A percentile compares a stretch with the other conserved stretches of the same genome.
Evolutionary conservation across 2,113 vertebrate species (phyloP).

Genomic region (Phaethon lepturus): DNA sequence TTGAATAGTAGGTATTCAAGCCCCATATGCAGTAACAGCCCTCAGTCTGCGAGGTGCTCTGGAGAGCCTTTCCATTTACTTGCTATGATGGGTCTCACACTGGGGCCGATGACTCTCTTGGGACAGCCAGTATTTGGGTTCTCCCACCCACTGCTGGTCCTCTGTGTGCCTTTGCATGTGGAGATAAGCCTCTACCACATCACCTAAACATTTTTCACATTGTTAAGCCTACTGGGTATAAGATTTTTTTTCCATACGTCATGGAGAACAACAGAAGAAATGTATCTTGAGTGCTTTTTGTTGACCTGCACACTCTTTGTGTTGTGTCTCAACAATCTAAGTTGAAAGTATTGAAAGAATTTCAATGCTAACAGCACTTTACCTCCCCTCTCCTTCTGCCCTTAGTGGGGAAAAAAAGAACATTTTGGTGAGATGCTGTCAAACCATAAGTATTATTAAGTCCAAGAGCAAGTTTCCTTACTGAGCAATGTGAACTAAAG

Average conservation of each 20-base stretch:
- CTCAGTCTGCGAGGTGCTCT: neutral
- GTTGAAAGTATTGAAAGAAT: neutral
- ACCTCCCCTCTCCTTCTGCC: neutral
- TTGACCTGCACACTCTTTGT: neutral
- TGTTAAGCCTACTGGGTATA: neutral
- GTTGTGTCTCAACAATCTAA: neutral
- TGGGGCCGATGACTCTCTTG: neutral
- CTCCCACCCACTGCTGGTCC: neutral
- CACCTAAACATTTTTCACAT: neutral
- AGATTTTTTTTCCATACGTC: fast-evolving
- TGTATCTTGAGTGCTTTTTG: neutral
- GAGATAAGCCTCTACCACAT: neutral
- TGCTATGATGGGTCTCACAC: fast-evolving
- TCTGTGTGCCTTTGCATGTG: neutral
- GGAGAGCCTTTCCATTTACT: neutral
- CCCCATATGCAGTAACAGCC: neutral
- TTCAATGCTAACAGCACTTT: neutral
- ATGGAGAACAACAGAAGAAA: neutral
- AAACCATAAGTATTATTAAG: neutral
- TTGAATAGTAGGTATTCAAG: neutral
- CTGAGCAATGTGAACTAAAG: neutral
- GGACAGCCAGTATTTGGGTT: neutral
- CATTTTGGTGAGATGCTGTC: neutral
- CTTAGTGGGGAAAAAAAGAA: neutral
- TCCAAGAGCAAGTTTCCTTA: neutral